Evolutionary conservation across 2,113 vertebrate species (phyloP), one percentile per base, ranked within the genome.

Genomic region (Manacus vitellinus): DNA sequence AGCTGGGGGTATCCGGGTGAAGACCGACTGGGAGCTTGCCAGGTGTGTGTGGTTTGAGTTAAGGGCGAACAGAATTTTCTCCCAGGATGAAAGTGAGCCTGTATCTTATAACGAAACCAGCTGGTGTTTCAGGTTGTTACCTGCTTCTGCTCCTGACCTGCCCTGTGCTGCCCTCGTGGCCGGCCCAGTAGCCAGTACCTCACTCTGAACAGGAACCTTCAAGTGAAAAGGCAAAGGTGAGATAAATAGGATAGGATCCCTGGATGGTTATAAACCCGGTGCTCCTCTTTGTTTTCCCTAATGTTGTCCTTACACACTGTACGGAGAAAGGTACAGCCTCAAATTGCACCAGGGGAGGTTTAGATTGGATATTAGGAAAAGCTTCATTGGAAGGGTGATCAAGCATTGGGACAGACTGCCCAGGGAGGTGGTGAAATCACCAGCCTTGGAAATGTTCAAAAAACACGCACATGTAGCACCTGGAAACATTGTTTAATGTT

Each of bases 51-150:
- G 88, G 95, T 95, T 86, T 75, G 85, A 88, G 70, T 92, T 44
- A 35, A 35, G 59, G 54, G 62, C 1, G 15, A 92, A 92, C 43
- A 75, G 85, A 95, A 78, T 89, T 66, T 96, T 92, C 83, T 91
- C 68, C 54, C 62, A 91, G 91, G 85, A 87, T 93, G 74, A 93
- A 97, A 95, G 85, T 43, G 27, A 94, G 39, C 71, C 24, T 85
- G 16, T 86, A 63, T 74, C 76, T 59, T 59, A 31, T 27, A 96
- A 86, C 0, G 17, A 94, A 96, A 83, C 55, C 67, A 92, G 63
- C 28, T 84, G 67, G 79, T 74, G 91, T 88, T 96, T 95, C 89
- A 91, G 68, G 83, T 95, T 91, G 55, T 33, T 92, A 22, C 75
- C 79, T 80, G 71, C 59, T 95, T 83, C 91, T 88, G 74, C 54